These are phyloP conservation scores for Trichosurus vulpecula DNA, from an alignment of 2,797 vertebrate species.

Conservation along the genomic window DNA sequence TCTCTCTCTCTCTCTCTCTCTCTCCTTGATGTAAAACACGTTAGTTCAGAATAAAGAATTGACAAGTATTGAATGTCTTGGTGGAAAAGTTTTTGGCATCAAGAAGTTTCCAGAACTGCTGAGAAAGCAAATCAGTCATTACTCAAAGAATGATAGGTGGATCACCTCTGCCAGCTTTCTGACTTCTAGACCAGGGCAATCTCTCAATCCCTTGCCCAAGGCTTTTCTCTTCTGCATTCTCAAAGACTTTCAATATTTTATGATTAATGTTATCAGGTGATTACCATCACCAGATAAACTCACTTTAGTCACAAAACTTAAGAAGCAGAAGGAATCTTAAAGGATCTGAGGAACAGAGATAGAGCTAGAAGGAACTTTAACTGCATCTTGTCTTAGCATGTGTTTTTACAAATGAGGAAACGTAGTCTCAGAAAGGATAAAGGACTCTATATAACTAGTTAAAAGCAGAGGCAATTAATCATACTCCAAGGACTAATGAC, in stretches of 20 bases:
- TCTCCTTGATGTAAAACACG: neutral
- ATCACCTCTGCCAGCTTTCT: neutral
- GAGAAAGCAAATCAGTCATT: neutral
- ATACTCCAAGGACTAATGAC: neutral
- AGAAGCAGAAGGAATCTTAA: neutral
- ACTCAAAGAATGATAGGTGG: neutral
- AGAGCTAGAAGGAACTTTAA: neutral
- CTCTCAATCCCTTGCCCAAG: neutral
- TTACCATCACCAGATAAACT: neutral
- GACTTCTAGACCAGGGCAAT: neutral
- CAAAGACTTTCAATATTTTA: neutral
- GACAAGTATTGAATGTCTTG: neutral
- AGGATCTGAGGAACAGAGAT: neutral
- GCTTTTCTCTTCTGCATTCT: neutral
- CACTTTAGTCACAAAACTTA: neutral
- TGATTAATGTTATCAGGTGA: neutral
- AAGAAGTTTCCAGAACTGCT: neutral
- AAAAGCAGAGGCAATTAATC: neutral
- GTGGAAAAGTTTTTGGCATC: neutral
- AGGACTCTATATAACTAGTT: neutral
- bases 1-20: too few species aligned
- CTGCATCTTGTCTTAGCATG: neutral
- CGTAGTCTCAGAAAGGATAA: neutral
- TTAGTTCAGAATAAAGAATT: neutral
- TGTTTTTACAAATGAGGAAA: neutral